Percentiles rank a stretch among this genome's conserved stretches.
These are phyloP conservation scores for Fulica atra DNA, from an alignment of 2,113 vertebrate species.

Conservation along the genomic window DNA sequence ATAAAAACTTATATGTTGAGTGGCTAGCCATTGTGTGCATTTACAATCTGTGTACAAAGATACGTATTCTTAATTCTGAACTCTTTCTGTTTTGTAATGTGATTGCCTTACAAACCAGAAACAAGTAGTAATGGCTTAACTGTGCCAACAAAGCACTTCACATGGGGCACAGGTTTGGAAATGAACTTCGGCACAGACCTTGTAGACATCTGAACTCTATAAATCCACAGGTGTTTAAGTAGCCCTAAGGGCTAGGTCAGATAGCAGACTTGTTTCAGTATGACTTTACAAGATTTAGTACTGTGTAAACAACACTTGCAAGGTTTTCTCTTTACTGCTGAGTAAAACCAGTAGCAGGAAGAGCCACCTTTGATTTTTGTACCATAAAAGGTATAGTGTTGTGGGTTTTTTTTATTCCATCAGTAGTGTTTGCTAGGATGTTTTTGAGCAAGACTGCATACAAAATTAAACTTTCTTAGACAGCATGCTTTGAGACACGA, in stretches of 20 bases:
- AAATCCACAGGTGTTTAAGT: slow-evolving; percentile 84
- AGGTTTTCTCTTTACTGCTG: slow-evolving; percentile 73
- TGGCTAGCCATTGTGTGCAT: not conserved
- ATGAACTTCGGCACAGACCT: slow-evolving; percentile 73
- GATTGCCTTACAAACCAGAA: slow-evolving; percentile 52
- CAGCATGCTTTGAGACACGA: not conserved
- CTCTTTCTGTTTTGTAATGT: slow-evolving; percentile 28
- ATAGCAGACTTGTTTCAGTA: slow-evolving; percentile 73
- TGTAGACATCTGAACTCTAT: slow-evolving; percentile 80
- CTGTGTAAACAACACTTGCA: slow-evolving; percentile 76
- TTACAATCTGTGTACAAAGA: slow-evolving; percentile 12
- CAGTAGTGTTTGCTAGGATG: not conserved
- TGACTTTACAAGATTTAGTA: slow-evolving; percentile 80
- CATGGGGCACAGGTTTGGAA: slow-evolving; percentile 68
- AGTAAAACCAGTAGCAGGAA: slow-evolving; percentile 77
- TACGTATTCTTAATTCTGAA: slow-evolving; percentile 26
- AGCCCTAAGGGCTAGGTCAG: slow-evolving; percentile 77
- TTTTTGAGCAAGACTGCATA: not conserved
- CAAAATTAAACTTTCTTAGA: not conserved
- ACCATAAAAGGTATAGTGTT: not conserved
- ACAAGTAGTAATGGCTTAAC: slow-evolving; percentile 49
- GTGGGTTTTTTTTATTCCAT: not conserved
- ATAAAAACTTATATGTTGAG: slow-evolving; percentile 1
- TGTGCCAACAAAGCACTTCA: slow-evolving; percentile 62
- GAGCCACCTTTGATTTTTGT: slow-evolving; percentile 66